Percentiles rank a stretch among this genome's conserved stretches.
These are phyloP conservation scores for Pandemis corylana DNA, from an alignment of 2,888 invertebrate species.

Conservation along the genomic window DNA sequence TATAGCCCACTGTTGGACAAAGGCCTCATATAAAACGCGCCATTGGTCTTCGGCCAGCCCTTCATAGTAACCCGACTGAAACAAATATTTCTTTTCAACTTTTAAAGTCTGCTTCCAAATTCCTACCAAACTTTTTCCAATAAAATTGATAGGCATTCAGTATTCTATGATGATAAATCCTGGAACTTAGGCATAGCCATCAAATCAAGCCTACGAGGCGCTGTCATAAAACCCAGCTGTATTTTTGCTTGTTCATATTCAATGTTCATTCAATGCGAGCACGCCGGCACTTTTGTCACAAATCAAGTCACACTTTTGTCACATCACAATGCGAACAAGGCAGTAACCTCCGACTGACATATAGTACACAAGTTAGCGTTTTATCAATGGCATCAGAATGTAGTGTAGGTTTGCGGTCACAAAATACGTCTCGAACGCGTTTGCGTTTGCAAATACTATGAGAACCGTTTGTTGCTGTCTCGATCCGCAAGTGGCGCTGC, in stretches of 20 bases:
- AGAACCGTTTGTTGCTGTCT: too few species aligned
- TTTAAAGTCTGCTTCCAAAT: not conserved
- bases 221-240: slow-evolving; percentile 18
- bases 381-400: not conserved
- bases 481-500: too few species aligned
- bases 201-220: not conserved
- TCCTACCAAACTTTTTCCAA: not conserved
- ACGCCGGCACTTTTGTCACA: slow-evolving; percentile 62
- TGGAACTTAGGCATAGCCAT: slow-evolving; percentile 17
- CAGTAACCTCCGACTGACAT: not conserved
- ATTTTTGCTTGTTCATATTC: slow-evolving; percentile 19
- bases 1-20: too few species aligned
- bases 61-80: not conserved
- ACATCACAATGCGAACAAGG: slow-evolving; percentile 49
- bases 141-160: slow-evolving; percentile 4
- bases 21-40: too few species aligned
- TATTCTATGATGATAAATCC: slow-evolving; percentile 11
- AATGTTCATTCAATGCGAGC: slow-evolving; percentile 52
- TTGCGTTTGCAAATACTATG: too few species aligned
- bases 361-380: not conserved
- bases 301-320: slow-evolving; percentile 54
- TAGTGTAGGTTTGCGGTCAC: too few species aligned
- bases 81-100: not conserved
- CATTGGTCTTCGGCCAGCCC: too few species aligned
- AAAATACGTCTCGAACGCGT: too few species aligned